Conservation (phyloP, 1,140 invertebrate species). For the Stenopsyche tienmushanensis region DNA sequence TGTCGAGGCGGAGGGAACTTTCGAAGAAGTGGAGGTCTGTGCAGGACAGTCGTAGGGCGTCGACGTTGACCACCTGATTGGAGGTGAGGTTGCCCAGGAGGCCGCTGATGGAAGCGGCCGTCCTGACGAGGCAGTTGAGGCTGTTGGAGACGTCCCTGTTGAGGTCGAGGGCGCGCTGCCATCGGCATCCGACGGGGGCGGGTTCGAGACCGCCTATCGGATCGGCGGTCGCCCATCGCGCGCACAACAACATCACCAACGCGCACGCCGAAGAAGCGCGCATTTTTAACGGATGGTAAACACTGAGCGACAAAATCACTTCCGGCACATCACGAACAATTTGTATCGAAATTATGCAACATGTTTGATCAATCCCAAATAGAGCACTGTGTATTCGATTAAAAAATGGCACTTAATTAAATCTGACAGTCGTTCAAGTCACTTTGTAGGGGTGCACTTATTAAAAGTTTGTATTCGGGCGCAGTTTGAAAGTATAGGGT, state of each 20-base stretch:
- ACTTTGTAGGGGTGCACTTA: too few species aligned
- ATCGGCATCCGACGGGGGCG: constrained; percentile 67
- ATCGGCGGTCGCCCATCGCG: constrained; percentile 51
- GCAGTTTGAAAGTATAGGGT: neutral
- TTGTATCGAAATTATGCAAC: neutral
- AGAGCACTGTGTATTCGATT: too few species aligned
- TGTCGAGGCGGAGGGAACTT: constrained; percentile 66
- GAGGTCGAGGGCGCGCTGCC: constrained; percentile 60
- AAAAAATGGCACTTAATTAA: too few species aligned
- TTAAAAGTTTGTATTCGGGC: neutral
- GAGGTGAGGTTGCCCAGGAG: constrained; percentile 71
- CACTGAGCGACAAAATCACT: neutral
- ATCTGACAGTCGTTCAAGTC: too few species aligned
- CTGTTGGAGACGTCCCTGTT: constrained; percentile 57
- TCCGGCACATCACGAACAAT: constrained; percentile 1
- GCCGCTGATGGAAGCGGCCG: constrained; percentile 68
- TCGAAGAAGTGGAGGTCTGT: constrained; percentile 79
- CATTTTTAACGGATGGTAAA: neutral
- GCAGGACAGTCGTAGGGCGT: constrained; percentile 71
- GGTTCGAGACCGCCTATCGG: constrained; percentile 47
- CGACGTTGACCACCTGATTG: constrained; percentile 66
- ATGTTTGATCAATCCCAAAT: too few species aligned
- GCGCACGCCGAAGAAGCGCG: constrained; percentile 43
- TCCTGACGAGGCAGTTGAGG: constrained; percentile 70
- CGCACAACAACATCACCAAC: constrained; percentile 48